These are phyloP conservation scores for Cyprinella venusta DNA, from an alignment of 2,797 vertebrate species.

Conservation along the genomic window DNA sequence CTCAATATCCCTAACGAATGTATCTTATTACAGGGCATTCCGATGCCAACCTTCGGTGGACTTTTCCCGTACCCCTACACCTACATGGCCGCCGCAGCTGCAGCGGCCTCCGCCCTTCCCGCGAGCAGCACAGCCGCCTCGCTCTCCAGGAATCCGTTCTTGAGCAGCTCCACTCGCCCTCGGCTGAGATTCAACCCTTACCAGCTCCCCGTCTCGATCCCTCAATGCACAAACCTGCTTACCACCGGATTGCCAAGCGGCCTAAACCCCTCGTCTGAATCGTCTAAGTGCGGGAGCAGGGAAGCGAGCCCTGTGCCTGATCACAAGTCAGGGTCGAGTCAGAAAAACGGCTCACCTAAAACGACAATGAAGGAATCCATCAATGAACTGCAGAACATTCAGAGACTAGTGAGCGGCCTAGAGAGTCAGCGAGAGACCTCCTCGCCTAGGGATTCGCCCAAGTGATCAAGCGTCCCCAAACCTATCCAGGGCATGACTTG, in stretches of 20 bases:
- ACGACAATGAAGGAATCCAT: constrained; percentile 89
- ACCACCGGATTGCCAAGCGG: constrained; percentile 78
- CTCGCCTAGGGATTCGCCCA: constrained; percentile 86
- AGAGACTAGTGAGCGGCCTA: constrained; percentile 97
- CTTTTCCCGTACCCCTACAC: constrained; percentile 98
- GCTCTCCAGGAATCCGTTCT: constrained; percentile 87
- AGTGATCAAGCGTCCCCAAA: constrained; percentile 69
- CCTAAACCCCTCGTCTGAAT: constrained; percentile 81
- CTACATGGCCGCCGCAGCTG: constrained; percentile 96
- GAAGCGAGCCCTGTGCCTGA: constrained; percentile 90
- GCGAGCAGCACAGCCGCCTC: constrained; percentile 78
- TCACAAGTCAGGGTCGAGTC: constrained; percentile 78
- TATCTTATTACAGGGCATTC: constrained; percentile 86
- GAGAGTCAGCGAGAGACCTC: constrained; percentile 90
- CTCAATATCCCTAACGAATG: constrained; percentile 8
- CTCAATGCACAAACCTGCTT: constrained; percentile 89
- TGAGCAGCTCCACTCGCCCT: constrained; percentile 83
- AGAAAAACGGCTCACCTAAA: constrained; percentile 84
- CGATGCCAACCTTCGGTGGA: constrained; percentile 96
- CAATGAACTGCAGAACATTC: constrained; percentile 97
- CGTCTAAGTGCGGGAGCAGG: constrained; percentile 88
- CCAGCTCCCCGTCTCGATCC: constrained; percentile 91
- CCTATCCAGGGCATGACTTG: constrained; percentile 77
- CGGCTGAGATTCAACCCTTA: constrained; percentile 96
- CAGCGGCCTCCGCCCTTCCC: constrained; percentile 89